These are phyloP conservation scores for Cheilosia pagana DNA, from an alignment of 2,888 invertebrate species.

Conservation along the genomic window DNA sequence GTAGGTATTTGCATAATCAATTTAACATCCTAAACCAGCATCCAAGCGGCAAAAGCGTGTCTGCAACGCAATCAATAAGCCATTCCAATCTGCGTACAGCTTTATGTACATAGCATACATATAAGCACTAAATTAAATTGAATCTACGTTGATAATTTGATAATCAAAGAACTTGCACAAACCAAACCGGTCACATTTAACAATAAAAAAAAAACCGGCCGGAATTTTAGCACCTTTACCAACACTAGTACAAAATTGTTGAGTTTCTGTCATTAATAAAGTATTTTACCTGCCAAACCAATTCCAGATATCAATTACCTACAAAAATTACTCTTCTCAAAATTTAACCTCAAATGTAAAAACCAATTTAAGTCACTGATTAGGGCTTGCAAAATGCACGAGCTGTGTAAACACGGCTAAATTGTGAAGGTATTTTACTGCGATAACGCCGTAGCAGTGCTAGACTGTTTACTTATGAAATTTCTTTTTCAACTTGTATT, in stretches of 20 bases:
- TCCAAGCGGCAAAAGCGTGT: no score
- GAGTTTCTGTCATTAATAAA: slow-evolving; percentile 9
- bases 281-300: not conserved
- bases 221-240: slow-evolving; percentile 9
- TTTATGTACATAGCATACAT: not conserved
- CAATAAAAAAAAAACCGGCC: slow-evolving; percentile 30
- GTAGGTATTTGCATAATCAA: no score
- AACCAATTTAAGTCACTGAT: no score
- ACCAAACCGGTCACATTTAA: slow-evolving; percentile 53
- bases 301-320: not conserved
- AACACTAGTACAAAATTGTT: not conserved
- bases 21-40: no score
- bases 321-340: not conserved
- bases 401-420: not conserved
- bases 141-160: slow-evolving; percentile 45
- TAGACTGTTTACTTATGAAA: slow-evolving; percentile 14
- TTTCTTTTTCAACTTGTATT: slow-evolving; percentile 1
- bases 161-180: slow-evolving; percentile 37
- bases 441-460: slow-evolving; percentile 3
- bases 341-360: no score
- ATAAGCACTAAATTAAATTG: slow-evolving; percentile 54
- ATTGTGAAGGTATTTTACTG: slow-evolving; percentile 1
- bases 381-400: not conserved
- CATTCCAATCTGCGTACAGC: slow-evolving; percentile 4
- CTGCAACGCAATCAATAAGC: not conserved